These are phyloP conservation scores for Megathymus violae DNA, from an alignment of 1,140 invertebrate genomes.

Conservation along the genomic window DNA sequence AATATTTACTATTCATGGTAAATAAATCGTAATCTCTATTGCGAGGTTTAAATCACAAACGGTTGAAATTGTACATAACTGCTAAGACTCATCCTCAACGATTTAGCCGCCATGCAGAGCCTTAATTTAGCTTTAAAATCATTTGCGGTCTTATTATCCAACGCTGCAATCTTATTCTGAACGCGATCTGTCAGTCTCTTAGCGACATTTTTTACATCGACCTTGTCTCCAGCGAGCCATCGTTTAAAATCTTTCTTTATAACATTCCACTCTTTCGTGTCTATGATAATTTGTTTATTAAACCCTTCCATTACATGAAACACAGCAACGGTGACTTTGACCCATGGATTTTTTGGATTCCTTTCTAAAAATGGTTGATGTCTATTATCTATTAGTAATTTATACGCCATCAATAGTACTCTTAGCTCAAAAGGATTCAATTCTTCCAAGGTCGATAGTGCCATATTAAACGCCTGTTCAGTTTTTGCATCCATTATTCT, in stretches of 20 bases:
- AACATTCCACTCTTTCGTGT: not conserved
- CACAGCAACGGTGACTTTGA: not conserved
- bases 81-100: too few relatives aligned
- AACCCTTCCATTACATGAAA: not conserved
- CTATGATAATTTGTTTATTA: too few relatives aligned
- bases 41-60: too few relatives aligned
- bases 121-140: slow-evolving; percentile 1
- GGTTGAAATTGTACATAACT: too few relatives aligned
- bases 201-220: not conserved
- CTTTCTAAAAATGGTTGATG: not conserved
- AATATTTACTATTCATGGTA: too few relatives aligned
- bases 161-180: not conserved
- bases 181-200: not conserved
- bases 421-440: not conserved
- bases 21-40: too few relatives aligned
- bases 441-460: slow-evolving; percentile 6
- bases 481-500: slow-evolving; percentile 10
- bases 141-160: not conserved
- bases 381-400: not conserved
- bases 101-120: not conserved
- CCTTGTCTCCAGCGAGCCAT: not conserved
- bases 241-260: not conserved
- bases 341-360: not conserved
- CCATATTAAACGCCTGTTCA: not conserved
- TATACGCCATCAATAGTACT: not conserved